Percentiles rank a stretch among this genome's conserved stretches.
phyloP scores from a whole-genome alignment of 1,140 invertebrate species.

The Drosophila ohnishii region DNA sequence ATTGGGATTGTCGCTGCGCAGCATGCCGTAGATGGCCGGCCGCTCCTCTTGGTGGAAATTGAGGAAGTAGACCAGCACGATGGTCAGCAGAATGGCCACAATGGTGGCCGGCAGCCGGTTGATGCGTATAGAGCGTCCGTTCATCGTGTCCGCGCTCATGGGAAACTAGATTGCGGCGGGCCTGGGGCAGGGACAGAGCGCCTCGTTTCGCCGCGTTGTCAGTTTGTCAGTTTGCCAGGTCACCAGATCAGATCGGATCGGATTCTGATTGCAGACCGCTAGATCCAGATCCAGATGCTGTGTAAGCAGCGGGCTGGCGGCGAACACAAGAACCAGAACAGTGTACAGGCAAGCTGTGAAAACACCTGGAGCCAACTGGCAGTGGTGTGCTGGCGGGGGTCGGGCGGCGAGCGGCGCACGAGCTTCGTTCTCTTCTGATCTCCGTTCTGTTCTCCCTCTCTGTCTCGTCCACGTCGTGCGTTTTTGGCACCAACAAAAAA shows the following conservation, averaged over 20 bases:
- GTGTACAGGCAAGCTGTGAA: not conserved
- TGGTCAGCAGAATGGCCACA: slow-evolving; percentile 61
- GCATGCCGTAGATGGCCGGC: slow-evolving; percentile 72
- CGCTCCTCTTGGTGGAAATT: slow-evolving; percentile 73
- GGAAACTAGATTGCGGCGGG: not conserved
- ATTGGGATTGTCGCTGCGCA: slow-evolving; percentile 74
- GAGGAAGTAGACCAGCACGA: slow-evolving; percentile 72
- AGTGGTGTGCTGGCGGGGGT: not conserved
- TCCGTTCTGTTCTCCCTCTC: slow-evolving; percentile 19
- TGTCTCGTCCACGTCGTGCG: slow-evolving; percentile 35
- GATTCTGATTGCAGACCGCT: not conserved
- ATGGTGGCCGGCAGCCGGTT: slow-evolving; percentile 76
- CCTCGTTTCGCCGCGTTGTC: slow-evolving; percentile 12
- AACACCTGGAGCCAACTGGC: slow-evolving; percentile 11
- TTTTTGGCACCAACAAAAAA: slow-evolving; percentile 26
- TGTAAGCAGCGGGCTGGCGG: slow-evolving; percentile 13
- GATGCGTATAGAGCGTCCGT: slow-evolving; percentile 77
- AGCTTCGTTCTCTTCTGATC: slow-evolving; percentile 15
- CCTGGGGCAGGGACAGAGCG: not conserved
- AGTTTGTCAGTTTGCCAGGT: slow-evolving; percentile 35
- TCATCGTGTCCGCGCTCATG: slow-evolving; percentile 63
- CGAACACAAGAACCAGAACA: not conserved
- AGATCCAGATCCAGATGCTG: slow-evolving; percentile 13
- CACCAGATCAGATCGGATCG: slow-evolving; percentile 15
- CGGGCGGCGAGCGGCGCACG: not conserved